Evolutionary conservation across 2,888 invertebrate species (phyloP).

Genomic region (Alcis repandata): DNA sequence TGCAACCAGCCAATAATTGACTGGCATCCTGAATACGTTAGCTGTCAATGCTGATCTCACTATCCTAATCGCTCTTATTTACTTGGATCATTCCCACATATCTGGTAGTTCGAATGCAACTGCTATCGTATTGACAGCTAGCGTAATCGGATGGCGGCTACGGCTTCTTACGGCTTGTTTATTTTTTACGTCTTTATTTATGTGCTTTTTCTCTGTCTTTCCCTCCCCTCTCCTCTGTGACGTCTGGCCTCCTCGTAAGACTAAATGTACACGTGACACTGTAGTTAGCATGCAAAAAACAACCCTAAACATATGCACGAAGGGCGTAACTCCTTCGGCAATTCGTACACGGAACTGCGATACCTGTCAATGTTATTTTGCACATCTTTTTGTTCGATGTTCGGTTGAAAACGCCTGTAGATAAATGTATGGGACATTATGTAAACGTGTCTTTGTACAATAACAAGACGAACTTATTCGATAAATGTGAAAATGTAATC

Average conservation of each 20-base stretch:
- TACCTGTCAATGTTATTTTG: slow-evolving; percentile 39
- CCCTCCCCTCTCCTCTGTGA: slow-evolving; percentile 52
- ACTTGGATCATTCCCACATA: too few relatives aligned
- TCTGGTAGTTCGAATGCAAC: too few relatives aligned
- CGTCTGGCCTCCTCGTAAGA: slow-evolving; percentile 66
- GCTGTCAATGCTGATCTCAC: too few relatives aligned
- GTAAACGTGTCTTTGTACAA: not conserved
- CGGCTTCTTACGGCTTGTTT: slow-evolving; percentile 16
- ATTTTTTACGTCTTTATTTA: slow-evolving; percentile 25
- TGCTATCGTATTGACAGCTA: too few relatives aligned
- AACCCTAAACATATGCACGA: slow-evolving; percentile 40
- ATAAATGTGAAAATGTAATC: not conserved
- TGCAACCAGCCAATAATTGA: not conserved
- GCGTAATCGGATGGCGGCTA: not conserved
- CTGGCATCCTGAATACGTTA: not conserved
- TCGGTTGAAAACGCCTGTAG: slow-evolving; percentile 23
- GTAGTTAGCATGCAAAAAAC: slow-evolving; percentile 51
- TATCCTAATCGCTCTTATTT: too few relatives aligned
- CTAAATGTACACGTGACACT: slow-evolving; percentile 67
- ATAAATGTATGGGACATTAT: slow-evolving; percentile 1
- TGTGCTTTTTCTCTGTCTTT: slow-evolving; percentile 32
- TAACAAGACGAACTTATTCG: not conserved
- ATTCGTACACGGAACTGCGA: slow-evolving; percentile 46
- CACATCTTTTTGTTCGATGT: slow-evolving; percentile 42
- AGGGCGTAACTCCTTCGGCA: slow-evolving; percentile 37